These are phyloP conservation scores for Ganaspis sp. DNA, from an alignment of 1,140 invertebrate species.

Conservation along the genomic window DNA sequence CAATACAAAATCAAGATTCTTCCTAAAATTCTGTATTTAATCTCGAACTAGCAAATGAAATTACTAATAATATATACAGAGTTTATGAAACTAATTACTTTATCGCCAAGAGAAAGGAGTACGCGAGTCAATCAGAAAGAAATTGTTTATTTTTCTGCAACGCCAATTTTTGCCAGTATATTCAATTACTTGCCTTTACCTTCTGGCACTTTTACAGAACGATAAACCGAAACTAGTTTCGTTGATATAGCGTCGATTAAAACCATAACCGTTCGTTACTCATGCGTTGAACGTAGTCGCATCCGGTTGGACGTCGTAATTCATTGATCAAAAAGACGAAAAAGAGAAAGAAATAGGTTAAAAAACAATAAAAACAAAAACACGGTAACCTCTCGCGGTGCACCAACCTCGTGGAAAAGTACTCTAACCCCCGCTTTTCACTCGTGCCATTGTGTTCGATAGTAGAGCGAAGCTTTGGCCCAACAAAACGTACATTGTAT, in stretches of 20 bases:
- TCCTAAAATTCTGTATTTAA: too few species aligned
- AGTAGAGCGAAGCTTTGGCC: constrained; percentile 55
- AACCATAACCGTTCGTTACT: constrained; percentile 50
- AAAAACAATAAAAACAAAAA: constrained; percentile 34
- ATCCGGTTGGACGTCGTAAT: constrained; percentile 50
- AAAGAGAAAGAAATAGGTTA: constrained; percentile 40
- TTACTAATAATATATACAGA: too few species aligned
- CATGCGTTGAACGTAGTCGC: constrained; percentile 23
- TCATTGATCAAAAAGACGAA: constrained; percentile 52
- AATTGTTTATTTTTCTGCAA: background rate
- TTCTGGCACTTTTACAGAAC: constrained; percentile 19
- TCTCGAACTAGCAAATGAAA: too few species aligned
- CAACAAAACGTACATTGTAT: constrained; percentile 66
- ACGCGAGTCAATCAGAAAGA: background rate
- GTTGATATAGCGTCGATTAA: constrained; percentile 46
- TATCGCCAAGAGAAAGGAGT: background rate
- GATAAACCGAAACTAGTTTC: constrained; percentile 15
- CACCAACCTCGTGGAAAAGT: constrained; percentile 20
- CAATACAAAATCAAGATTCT: too few species aligned
- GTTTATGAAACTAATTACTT: too few species aligned
- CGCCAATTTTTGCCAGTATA: background rate
- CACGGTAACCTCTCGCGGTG: background rate
- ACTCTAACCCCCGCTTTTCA: constrained; percentile 33
- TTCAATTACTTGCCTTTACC: constrained; percentile 12
- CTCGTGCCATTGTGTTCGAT: constrained; percentile 56